Conservation (phyloP, 1,140 invertebrate species). For the Mycetomoellerius zeteki region DNA sequence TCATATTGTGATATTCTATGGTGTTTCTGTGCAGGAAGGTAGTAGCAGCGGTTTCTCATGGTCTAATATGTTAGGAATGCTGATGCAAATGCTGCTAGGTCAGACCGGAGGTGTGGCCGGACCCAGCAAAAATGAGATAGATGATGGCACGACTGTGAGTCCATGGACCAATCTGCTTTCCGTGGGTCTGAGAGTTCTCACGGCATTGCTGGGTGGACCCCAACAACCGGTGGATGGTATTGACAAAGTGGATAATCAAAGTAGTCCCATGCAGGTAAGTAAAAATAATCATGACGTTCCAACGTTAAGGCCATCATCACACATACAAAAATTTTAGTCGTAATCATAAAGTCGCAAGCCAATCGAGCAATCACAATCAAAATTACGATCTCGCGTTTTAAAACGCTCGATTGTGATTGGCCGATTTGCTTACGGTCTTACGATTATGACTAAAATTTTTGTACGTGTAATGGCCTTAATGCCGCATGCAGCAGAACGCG, state of each 20-base stretch:
- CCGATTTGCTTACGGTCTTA: no score
- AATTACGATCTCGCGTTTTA: no score
- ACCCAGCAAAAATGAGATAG: conserved; percentile 94
- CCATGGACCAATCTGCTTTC: conserved; percentile 95
- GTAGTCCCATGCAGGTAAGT: conserved; percentile 94
- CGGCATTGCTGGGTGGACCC: conserved; percentile 92
- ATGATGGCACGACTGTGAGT: conserved; percentile 89
- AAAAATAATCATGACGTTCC: neutral
- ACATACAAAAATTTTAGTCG: no score
- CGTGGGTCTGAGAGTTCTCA: conserved; percentile 93
- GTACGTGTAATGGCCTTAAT: no score
- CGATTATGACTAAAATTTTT: no score
- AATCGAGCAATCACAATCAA: no score
- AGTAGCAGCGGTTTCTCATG: conserved; percentile 92
- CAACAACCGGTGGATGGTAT: conserved; percentile 92
- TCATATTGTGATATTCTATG: neutral
- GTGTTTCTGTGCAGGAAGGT: conserved; percentile 83
- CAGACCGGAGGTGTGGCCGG: conserved; percentile 88
- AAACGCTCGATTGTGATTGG: no score
- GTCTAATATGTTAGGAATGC: conserved; percentile 94
- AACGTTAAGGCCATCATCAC: no score
- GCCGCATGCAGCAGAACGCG: no score
- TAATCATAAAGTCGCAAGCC: no score
- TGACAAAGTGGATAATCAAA: conserved; percentile 94
- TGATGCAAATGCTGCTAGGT: conserved; percentile 95